Evolutionary conservation across 2,113 vertebrate species (phyloP).

Genomic region (Mesembrinibis cayennensis): DNA sequence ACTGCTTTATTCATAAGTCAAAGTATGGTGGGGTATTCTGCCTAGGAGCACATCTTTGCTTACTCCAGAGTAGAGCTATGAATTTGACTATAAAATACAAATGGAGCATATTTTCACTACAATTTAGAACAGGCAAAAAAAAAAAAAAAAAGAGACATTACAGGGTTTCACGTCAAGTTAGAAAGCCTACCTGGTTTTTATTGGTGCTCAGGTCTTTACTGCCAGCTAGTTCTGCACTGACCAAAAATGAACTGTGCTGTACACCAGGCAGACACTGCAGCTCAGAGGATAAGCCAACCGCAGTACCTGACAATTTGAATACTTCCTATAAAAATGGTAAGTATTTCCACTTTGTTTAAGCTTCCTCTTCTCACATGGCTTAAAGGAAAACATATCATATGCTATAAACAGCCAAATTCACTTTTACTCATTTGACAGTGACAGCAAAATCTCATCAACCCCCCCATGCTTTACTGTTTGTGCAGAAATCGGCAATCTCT

Average conservation of each 20-base stretch:
- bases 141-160: neutral
- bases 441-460: neutral
- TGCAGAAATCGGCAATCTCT: neutral
- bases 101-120: neutral
- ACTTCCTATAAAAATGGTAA: neutral
- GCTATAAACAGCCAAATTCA: neutral
- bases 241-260: neutral
- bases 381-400: neutral
- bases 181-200: neutral
- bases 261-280: neutral
- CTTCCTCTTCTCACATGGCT: neutral
- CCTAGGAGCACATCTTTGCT: neutral
- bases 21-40: neutral
- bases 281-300: neutral
- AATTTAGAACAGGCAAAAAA: neutral
- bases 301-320: conserved; percentile 1
- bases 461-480: neutral
- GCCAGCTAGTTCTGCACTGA: neutral
- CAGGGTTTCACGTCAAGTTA: neutral
- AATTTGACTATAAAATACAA: neutral
- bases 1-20: neutral
- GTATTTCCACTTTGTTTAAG: neutral
- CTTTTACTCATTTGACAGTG: neutral
- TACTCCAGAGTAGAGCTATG: neutral
- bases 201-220: neutral